Evolutionary conservation across 2,888 invertebrate genomes (phyloP), one percentile per base, ranked within the genome.

Genomic region (Rutpela maculata): DNA sequence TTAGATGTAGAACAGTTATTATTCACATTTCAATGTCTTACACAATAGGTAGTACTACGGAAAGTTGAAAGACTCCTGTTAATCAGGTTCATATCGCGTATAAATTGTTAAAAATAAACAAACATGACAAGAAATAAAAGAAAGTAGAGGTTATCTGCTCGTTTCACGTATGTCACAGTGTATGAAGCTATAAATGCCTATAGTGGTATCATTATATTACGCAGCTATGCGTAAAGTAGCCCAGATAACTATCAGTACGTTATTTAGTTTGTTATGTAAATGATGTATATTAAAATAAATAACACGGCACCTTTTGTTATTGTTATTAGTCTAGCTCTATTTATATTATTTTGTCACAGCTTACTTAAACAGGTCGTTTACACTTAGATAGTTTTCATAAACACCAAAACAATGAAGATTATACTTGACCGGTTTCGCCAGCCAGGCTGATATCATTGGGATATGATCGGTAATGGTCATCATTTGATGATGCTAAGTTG

Each of bases 181-280:
- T 38, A 31, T 9, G 11, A 38, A 19, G 38, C 18, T 43, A n/a
- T 65, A 65, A 35, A 65, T 31, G 18, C 17, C 17, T 38, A 0
- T 18, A 18, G 17, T 65, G 9, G 19, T 19, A 43, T 19, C 11
- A 31, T 65, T 65, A 65, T 17, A 15, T 12, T 17, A 19, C 18
- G 43, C 35, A 65, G 17, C 38, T 65, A 43, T 65, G 65, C 65
- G 18, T 65, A 65, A 65, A 65, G 65, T 65, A 65, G 43, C 31
- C 31, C 62, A 62, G 59, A 59, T 59, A 59, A 22, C 43, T 43
- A 43, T 43, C 15, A n/a, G 15, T 50, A n/a, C 50, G 12, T 50
- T 50, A 15, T 50, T 50, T 50, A 50, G 31, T 35, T 43, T 43
- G 15, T 15, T 59, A 59, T 59, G 59, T 59, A 12, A 22, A 59